Conservation (phyloP, 2,888 invertebrate species). For the Meteorus cinctellus region DNA sequence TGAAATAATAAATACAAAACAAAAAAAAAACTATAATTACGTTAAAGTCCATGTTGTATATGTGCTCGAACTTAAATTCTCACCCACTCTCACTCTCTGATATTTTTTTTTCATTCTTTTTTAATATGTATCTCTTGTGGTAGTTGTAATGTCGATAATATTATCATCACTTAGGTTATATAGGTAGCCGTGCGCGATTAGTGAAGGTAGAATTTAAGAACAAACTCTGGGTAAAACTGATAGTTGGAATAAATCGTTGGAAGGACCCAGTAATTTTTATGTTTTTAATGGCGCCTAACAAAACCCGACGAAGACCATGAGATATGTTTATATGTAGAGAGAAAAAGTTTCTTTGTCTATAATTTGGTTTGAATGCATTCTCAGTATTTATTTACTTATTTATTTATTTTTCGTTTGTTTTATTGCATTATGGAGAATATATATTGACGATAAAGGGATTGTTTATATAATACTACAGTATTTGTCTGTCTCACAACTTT, state of each 20-base stretch:
- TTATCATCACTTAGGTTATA: conserved; percentile 34
- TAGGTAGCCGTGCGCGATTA: conserved; percentile 16
- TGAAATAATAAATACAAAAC: conserved; percentile 1
- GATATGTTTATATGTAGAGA: background rate
- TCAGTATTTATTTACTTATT: conserved; percentile 18
- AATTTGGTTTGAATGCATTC: conserved; percentile 19
- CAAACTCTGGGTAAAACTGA: background rate
- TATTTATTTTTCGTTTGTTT: background rate
- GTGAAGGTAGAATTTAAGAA: background rate
- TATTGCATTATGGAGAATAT: background rate
- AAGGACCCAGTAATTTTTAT: conserved; percentile 3
- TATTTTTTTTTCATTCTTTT: background rate
- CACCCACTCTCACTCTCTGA: conserved; percentile 16
- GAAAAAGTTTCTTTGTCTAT: conserved; percentile 3
- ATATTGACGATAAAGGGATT: background rate
- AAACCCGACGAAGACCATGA: conserved; percentile 7
- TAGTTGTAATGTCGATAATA: conserved; percentile 27
- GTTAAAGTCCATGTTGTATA: background rate
- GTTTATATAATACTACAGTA: background rate
- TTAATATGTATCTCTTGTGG: background rate
- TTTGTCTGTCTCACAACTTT: background rate
- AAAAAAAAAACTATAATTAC: conserved; percentile 16
- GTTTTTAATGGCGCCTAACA: conserved; percentile 22
- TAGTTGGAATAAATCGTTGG: conserved; percentile 12
- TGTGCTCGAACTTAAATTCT: conserved; percentile 29